Evolutionary conservation across 2,113 vertebrate genomes (phyloP), one percentile per base, ranked within the genome.

Genomic region (Poeciliopsis turrubarensis): DNA sequence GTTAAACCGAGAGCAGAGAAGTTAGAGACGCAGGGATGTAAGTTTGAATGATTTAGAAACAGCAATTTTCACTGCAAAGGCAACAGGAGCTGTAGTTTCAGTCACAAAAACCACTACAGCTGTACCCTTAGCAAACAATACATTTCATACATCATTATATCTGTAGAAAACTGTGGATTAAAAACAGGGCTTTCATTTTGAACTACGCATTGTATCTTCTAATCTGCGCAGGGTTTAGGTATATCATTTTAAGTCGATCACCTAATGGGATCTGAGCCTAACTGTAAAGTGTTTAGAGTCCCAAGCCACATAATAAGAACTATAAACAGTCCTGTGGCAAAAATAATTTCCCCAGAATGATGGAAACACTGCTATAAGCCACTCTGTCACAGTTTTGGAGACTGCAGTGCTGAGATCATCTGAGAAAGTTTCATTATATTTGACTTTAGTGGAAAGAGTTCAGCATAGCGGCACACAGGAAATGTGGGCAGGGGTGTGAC

Each of bases 401-500:
- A 22, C 7, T 57, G 22, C 22, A 25, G 7, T 64, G 41, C 26
- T 66, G 12, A 11, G 1, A 26, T 26, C 7, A 13, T 15, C 54
- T 26, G 2, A 22, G n/a, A 69, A 11, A 17, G 37, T n/a, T 15
- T 73, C 39, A 41, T 26, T 54, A n/a, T 54, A 12, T 60, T 54
- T 62, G 7, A 60, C 0, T 34, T 68, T 26, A 62, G 65, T n/a
- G n/a, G 10, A 60, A 4, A 32, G 22, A 9, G 70, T 72, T 51
- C 19, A 30, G 37, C n/a, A 19, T 30, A 30, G 64, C 76, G 31
- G 2, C 12, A 29, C n/a, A 78, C 86, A 77, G 82, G 86, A 85
- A 85, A 70, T 44, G 30, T 32, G 26, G 27, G 64, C 37, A 37
- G 44, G 60, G 47, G 32, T 70, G 32, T 60, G n/a, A 64, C 34